A percentile compares a stretch with the other conserved stretches of the same genome.
Evolutionary conservation across 2,888 invertebrate genomes (phyloP).

Genomic region (Phlogophora meticulosa): DNA sequence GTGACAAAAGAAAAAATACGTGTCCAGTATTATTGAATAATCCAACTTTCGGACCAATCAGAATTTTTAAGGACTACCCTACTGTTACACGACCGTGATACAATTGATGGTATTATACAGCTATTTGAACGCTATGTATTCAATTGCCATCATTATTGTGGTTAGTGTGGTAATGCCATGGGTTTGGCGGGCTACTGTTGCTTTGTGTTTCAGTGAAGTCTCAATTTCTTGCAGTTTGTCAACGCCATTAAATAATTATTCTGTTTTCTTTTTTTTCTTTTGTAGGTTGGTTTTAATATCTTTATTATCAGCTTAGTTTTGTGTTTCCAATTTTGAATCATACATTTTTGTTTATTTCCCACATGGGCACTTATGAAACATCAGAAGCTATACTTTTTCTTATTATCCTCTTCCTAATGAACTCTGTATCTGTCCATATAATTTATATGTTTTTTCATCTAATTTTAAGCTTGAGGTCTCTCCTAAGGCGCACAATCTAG

Average conservation of each 20-base stretch:
- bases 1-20: too few species aligned
- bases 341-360: not conserved
- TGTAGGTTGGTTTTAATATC: not conserved
- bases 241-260: not conserved
- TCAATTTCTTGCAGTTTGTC: not conserved
- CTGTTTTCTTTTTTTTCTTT: not conserved
- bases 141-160: conserved; percentile 53
- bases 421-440: too few species aligned
- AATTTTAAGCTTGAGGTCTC: not conserved
- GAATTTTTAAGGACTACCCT: too few species aligned
- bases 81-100: conserved; percentile 51
- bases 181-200: conserved; percentile 25
- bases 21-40: too few species aligned
- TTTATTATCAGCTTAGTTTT: not conserved
- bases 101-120: conserved; percentile 77
- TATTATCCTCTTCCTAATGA: too few species aligned
- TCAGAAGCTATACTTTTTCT: too few species aligned
- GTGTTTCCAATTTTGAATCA: not conserved
- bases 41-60: too few species aligned
- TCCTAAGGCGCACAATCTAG: conserved; percentile 2
- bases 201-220: not conserved
- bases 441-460: too few species aligned
- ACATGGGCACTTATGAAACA: too few species aligned
- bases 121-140: conserved; percentile 72
- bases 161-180: conserved; percentile 45